phyloP scores from a whole-genome alignment of 2,888 invertebrate species.

The Athalia circularis region DNA sequence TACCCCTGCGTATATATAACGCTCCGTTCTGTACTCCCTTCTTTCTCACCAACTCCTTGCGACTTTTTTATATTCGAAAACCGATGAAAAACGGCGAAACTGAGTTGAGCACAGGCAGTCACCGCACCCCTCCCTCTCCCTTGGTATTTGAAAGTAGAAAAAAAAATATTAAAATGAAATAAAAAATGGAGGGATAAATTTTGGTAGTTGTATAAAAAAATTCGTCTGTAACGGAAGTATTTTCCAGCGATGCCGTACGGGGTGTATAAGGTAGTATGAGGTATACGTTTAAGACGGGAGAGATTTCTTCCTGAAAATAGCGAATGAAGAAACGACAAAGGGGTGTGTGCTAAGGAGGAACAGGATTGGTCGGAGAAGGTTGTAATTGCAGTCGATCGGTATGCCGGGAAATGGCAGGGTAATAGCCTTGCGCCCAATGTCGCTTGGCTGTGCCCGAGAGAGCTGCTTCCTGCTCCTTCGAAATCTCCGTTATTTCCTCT shows the following conservation, averaged over 20 bases:
- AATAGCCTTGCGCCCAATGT: slow-evolving; percentile 38
- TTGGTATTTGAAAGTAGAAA: neutral
- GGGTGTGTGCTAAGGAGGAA: neutral
- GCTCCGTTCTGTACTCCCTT: too few species aligned
- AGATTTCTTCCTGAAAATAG: slow-evolving; percentile 18
- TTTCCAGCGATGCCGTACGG: neutral
- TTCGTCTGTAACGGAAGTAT: slow-evolving; percentile 10
- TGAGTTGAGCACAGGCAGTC: neutral
- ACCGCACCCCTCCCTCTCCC: neutral
- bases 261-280: too few species aligned
- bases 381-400: slow-evolving; percentile 43
- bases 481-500: slow-evolving; percentile 33
- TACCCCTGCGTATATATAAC: too few species aligned
- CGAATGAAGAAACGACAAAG: slow-evolving; percentile 17
- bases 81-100: too few species aligned
- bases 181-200: neutral
- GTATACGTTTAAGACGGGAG: too few species aligned
- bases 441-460: slow-evolving; percentile 24
- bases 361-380: slow-evolving; percentile 10
- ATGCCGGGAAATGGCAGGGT: slow-evolving; percentile 42
- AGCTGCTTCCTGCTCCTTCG: slow-evolving; percentile 28
- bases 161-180: neutral
- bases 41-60: neutral
- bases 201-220: neutral
- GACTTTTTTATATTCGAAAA: slow-evolving; percentile 1